Conservation (phyloP, 2,113 vertebrate species). For the Dryoscopus gambensis region DNA sequence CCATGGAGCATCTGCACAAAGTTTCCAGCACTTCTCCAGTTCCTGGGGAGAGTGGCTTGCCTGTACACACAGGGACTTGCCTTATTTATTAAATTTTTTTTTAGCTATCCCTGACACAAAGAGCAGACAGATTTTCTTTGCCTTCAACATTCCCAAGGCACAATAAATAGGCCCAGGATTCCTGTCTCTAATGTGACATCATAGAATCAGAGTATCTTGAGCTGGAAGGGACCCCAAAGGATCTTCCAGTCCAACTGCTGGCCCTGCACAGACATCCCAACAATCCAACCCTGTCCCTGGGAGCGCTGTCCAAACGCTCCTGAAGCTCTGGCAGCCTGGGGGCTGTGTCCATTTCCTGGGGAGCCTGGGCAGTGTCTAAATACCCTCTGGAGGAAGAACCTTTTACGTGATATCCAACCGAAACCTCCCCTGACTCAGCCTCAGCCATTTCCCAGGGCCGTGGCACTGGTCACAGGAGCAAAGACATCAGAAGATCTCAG, state of each 20-base stretch:
- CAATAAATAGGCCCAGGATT: not conserved
- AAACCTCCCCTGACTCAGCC: not conserved
- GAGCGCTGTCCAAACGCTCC: rapidly evolving
- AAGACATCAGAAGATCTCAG: not conserved
- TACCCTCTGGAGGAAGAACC: not conserved
- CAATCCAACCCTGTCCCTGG: not conserved
- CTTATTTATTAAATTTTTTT: not conserved
- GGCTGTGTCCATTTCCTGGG: not conserved
- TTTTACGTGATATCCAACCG: not conserved
- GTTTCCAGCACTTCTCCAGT: not conserved
- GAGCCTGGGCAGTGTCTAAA: rapidly evolving
- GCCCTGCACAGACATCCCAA: not conserved
- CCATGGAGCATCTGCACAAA: not conserved
- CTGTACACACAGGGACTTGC: not conserved
- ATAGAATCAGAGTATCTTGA: not conserved
- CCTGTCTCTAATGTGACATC: not conserved
- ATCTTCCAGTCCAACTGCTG: not conserved
- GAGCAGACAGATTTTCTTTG: not conserved
- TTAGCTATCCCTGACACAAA: not conserved
- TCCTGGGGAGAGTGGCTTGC: not conserved
- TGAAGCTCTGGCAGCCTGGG: not conserved
- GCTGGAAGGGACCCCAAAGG: not conserved
- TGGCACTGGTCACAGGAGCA: not conserved
- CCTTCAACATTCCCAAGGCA: rapidly evolving
- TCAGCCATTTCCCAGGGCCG: not conserved